A percentile compares a stretch with the other conserved stretches of the same genome.
These are phyloP conservation scores for Sebastes itinus DNA, from an alignment of 2,797 vertebrate species.

Conservation along the genomic window DNA sequence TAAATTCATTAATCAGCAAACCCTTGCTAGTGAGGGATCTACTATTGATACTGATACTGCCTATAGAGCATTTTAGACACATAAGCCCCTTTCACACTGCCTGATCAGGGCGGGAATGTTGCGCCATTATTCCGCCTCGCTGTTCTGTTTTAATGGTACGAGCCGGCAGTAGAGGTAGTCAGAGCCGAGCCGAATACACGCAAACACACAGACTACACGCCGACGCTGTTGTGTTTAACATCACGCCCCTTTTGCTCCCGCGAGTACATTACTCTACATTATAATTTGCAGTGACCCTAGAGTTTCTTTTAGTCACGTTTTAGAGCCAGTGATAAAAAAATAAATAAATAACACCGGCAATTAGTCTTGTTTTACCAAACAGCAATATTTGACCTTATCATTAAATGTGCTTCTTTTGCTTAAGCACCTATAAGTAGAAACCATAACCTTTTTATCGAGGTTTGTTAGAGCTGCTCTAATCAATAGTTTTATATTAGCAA, in stretches of 20 bases:
- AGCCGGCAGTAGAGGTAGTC: no score
- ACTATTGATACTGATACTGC: no score
- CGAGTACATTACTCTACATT: not conserved
- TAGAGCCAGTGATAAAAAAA: not conserved
- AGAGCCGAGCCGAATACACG: no score
- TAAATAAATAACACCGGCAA: not conserved
- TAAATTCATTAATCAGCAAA: no score
- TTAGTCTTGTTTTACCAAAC: not conserved
- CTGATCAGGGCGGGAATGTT: no score
- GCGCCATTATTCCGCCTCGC: no score
- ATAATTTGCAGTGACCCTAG: not conserved
- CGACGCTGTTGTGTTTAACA: no score
- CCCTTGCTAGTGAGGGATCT: no score
- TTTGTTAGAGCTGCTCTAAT: not conserved
- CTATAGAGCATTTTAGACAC: not conserved
- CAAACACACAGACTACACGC: no score
- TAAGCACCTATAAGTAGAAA: not conserved
- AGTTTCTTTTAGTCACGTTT: not conserved
- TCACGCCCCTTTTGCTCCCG: not conserved
- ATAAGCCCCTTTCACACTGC: no score
- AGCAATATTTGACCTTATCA: not conserved
- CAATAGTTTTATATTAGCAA: not conserved
- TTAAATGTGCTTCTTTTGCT: not conserved
- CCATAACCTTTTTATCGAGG: not conserved
- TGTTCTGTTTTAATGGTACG: no score